Conservation (phyloP, 2,113 vertebrate genomes). For the Vimba vimba region DNA sequence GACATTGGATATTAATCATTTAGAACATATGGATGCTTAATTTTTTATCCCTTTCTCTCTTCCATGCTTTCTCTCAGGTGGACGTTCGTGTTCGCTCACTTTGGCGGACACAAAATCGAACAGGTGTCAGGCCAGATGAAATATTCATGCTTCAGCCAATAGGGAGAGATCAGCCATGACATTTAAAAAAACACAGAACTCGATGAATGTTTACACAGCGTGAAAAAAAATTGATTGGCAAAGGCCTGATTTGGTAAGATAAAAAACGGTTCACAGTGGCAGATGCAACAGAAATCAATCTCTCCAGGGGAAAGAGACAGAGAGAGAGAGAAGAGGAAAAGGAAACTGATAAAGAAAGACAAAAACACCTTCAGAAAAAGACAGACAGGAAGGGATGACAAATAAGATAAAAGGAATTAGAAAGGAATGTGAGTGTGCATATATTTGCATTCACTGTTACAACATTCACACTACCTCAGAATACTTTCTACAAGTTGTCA, state of each 20-base stretch:
- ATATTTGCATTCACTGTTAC: neutral
- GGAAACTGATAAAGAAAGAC: slow-evolving; percentile 51
- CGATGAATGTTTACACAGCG: slow-evolving; percentile 77
- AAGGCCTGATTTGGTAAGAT: slow-evolving; percentile 29
- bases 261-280: slow-evolving; percentile 49
- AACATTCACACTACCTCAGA: neutral
- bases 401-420: neutral
- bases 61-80: neutral
- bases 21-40: slow-evolving; percentile 65
- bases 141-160: slow-evolving; percentile 76
- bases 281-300: slow-evolving; percentile 69
- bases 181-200: slow-evolving; percentile 74
- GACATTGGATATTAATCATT: slow-evolving; percentile 75
- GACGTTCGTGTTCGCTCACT: slow-evolving; percentile 32
- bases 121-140: slow-evolving; percentile 73
- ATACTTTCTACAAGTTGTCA: neutral
- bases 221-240: slow-evolving; percentile 72
- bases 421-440: neutral
- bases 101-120: slow-evolving; percentile 72
- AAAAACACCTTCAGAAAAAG: neutral
- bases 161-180: slow-evolving; percentile 66
- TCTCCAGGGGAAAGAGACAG: slow-evolving; percentile 47
- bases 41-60: slow-evolving; percentile 66
- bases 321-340: slow-evolving; percentile 24
- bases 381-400: neutral